Conservation (phyloP, 2,113 vertebrate species). For the Bettongia penicillata region DNA sequence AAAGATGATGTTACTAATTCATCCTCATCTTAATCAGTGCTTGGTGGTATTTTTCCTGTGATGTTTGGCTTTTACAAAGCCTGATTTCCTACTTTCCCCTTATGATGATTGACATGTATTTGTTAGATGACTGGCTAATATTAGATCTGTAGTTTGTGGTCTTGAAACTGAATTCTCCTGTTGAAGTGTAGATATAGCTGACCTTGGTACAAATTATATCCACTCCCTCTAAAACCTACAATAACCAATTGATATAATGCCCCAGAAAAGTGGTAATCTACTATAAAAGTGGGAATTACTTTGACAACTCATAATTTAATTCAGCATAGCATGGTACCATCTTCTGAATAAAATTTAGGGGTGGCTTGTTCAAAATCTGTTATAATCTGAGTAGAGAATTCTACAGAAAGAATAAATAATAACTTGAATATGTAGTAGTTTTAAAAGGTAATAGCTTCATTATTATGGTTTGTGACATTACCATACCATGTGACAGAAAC, state of each 20-base stretch:
- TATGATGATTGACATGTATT: not conserved
- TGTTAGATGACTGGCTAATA: slow-evolving; percentile 9
- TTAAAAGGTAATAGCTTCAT: slow-evolving; percentile 42
- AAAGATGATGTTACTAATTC: slow-evolving; percentile 16
- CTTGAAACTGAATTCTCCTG: not conserved
- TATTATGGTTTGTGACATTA: slow-evolving; percentile 30
- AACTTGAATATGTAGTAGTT: slow-evolving; percentile 26
- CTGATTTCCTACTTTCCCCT: not conserved
- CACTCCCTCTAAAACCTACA: not conserved
- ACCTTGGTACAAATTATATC: not conserved
- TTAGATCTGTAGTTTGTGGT: not conserved
- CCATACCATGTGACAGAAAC: slow-evolving; percentile 20
- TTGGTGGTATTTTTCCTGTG: slow-evolving; percentile 12
- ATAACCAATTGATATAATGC: not conserved
- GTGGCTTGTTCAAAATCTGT: slow-evolving; percentile 37
- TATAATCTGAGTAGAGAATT: slow-evolving; percentile 46
- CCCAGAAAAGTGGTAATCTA: slow-evolving; percentile 1
- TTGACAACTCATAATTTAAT: slow-evolving; percentile 24
- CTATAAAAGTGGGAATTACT: slow-evolving; percentile 19
- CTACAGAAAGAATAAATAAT: slow-evolving; percentile 36
- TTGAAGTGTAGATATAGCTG: not conserved
- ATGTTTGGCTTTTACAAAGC: not conserved
- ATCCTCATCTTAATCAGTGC: slow-evolving; percentile 14
- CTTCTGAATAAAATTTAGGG: slow-evolving; percentile 24
- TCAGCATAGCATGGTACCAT: slow-evolving; percentile 19